Base-by-base conservation (phyloP, 2,888 invertebrate species). In the Julus scanicus region DNA sequence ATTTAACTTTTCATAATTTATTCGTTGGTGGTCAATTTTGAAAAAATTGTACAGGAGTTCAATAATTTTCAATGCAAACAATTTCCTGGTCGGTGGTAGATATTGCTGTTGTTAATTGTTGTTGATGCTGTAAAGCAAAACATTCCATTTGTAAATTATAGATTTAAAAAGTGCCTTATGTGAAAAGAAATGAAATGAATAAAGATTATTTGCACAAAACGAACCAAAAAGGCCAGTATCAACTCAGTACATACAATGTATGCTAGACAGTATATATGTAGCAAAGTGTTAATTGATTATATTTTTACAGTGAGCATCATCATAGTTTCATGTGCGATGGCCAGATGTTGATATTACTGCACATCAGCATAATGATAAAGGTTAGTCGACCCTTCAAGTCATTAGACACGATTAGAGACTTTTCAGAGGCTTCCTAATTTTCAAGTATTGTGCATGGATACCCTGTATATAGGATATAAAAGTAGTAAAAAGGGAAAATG, bases 71-170 rank as follows among this genome's bases (percentile, higher is more conserved):
- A 71, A 71, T 71, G 71, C 71, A 71, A 71, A 71, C 71, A 71
- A 71, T 71, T 71, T 71, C 71, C 71, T 71, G 71, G 20, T 71
- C 20, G 71, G 71, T 71, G 71, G 71, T 71, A 71, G 71, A 71
- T 71, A 20, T 71, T 29, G 71, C 71, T 71, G 71, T 71, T 71
- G 71, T 71, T 71, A 71, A 71, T 71, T 71, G 20, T 71, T 71
- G 71, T 71, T 71, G 71, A 71, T 11, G 71, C 71, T 71, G 84
- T 53, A 17, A 87, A 44, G 87, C 53, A 80, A 87, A 71, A 87
- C 87, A 87, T 87, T 87, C 87, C 87, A 80, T 87, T 39, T 87
- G 87, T 87, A 71, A 87, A 87, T 86, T 86, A 40, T 40, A 71
- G 63, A 53, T 86, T 53, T 86, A 53, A 80, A 87, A 71, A 71